These are phyloP conservation scores for Botia kubotai DNA, from an alignment of 2,797 vertebrate species.

Conservation along the genomic window DNA sequence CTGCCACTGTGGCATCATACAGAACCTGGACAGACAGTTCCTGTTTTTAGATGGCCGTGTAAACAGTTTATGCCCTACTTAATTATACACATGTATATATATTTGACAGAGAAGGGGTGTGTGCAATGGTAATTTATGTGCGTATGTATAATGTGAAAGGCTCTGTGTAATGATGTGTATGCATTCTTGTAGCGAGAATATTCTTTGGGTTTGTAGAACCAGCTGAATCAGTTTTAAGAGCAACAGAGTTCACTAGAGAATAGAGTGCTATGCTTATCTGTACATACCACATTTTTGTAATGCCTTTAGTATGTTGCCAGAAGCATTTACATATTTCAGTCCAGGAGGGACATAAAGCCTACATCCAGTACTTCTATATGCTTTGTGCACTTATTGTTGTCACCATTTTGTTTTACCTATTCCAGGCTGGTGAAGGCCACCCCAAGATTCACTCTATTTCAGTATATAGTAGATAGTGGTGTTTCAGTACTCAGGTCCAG, in stretches of 20 bases:
- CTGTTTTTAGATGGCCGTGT: not conserved
- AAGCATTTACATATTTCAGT: not conserved
- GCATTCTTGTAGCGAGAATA: slow-evolving; percentile 63
- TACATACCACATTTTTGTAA: slow-evolving; percentile 5
- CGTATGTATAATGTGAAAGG: slow-evolving; percentile 8
- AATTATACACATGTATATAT: not conserved
- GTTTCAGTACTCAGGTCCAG: slow-evolving; percentile 61
- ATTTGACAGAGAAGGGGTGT: slow-evolving; percentile 53
- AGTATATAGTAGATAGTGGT: slow-evolving; percentile 53
- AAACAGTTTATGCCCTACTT: not conserved
- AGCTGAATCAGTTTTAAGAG: slow-evolving; percentile 64
- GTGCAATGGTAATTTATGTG: slow-evolving; percentile 59
- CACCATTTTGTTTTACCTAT: slow-evolving; percentile 47
- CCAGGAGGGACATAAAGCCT: not conserved
- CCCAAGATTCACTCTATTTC: slow-evolving; percentile 60
- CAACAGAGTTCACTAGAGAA: slow-evolving; percentile 64
- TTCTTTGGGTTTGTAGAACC: slow-evolving; percentile 52
- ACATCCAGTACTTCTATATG: not conserved
- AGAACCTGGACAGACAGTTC: not conserved
- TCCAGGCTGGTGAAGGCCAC: slow-evolving; percentile 63
- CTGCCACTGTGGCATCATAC: not conserved
- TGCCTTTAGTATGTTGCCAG: not conserved
- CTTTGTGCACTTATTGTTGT: not conserved
- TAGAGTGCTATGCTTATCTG: slow-evolving; percentile 58
- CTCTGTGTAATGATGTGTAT: slow-evolving; percentile 58